Percentiles rank a stretch among this genome's conserved stretches.
These are phyloP conservation scores for Netelia fuscicornis DNA, from an alignment of 2,888 invertebrate species.

Conservation along the genomic window DNA sequence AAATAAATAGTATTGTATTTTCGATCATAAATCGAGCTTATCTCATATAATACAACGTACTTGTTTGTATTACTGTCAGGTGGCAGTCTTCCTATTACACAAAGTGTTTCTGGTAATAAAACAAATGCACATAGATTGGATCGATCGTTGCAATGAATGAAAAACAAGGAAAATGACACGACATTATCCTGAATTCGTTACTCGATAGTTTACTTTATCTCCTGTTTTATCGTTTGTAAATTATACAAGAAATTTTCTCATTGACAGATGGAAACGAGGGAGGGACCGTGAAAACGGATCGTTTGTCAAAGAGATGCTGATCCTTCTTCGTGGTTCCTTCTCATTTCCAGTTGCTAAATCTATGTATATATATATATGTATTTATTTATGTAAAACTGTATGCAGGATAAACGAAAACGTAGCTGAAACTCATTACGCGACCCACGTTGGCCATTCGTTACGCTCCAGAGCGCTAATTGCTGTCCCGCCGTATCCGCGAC, in stretches of 20 bases:
- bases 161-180: neutral
- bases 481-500: conserved; percentile 43
- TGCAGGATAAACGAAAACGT: conserved; percentile 14
- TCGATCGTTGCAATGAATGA: neutral
- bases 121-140: neutral
- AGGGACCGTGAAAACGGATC: conserved; percentile 14
- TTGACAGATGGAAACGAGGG: conserved; percentile 12
- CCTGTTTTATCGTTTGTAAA: neutral
- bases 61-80: neutral
- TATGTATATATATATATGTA: neutral
- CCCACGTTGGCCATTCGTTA: conserved; percentile 58
- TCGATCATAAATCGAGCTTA: too few relatives aligned
- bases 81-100: conserved; percentile 5
- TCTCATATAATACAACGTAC: neutral
- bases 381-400: conserved; percentile 11
- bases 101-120: conserved; percentile 9
- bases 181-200: neutral
- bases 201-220: too few relatives aligned
- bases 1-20: conserved; percentile 17
- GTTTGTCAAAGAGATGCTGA: too few relatives aligned
- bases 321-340: too few relatives aligned
- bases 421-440: conserved; percentile 50
- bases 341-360: neutral
- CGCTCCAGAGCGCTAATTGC: conserved; percentile 49
- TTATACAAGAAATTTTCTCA: neutral